Evolutionary conservation across 2,113 vertebrate genomes (phyloP), one percentile per base, ranked within the genome.

Genomic region (Toxotes jaculatrix): DNA sequence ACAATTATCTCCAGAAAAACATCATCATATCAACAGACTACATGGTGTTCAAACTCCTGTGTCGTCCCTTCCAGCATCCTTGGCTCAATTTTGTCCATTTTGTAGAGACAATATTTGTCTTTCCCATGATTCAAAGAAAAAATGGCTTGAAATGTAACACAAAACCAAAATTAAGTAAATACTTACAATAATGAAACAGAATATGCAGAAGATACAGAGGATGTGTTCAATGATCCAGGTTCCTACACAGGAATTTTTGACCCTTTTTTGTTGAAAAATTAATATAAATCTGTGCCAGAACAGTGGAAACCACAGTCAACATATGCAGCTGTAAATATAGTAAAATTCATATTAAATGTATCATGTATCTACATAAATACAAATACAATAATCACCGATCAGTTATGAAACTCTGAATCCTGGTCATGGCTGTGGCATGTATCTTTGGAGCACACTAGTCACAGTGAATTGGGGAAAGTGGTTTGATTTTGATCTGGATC

Each of bases 1-100:
- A 17, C 40, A 70, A 34, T 82, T 73, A 84, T 74, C 9, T 45
- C 13, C 40, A 40, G 27, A 34, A 75, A 83, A 74, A 80, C 34
- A 67, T 75, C 8, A n/a, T 64, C 12, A 45, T 13, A 60, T 56
- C 12, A 59, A 40, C 40, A 55, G 59, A 43, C 31, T 45, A 7
- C 36, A 34, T 56, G 32, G 16, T 56, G 66, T 73, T 68, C 45
- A 42, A 42, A 21, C 47, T 8, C 45, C 36, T 61, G 21, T 32
- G 53, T 45, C 4, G 1, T 49, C 57, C 14, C 8, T 38, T 12
- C 45, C 32, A 19, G 23, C 10, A 43, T 53, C 65, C 34, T 55
- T 2, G 3, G 27, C 17, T 60, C 4, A 61, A 13, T 34, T 6
- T 13, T 45, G 36, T 55, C 11, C 14, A 23, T 27, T 6, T n/a